These are phyloP conservation scores for Brenthis hecate DNA, from an alignment of 2,888 invertebrate species.

Conservation along the genomic window DNA sequence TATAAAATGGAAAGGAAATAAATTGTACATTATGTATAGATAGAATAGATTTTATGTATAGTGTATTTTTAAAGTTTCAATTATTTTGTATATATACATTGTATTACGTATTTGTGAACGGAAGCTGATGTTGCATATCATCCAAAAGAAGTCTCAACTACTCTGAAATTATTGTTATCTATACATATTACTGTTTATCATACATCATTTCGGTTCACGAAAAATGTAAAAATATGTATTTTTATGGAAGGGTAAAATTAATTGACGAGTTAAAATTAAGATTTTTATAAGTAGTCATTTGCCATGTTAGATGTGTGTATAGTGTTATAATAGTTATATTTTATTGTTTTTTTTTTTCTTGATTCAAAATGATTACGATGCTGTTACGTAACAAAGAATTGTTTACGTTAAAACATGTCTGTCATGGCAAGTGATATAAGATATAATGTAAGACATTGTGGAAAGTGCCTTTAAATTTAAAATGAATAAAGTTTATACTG, in stretches of 20 bases:
- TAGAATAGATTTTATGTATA: slow-evolving; percentile 63
- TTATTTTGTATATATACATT: slow-evolving; percentile 64
- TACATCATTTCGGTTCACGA: slow-evolving; percentile 36
- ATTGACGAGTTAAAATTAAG: slow-evolving; percentile 59
- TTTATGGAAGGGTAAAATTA: slow-evolving; percentile 72
- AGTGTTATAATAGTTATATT: slow-evolving; percentile 40
- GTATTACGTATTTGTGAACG: slow-evolving; percentile 53
- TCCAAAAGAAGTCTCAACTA: slow-evolving; percentile 47
- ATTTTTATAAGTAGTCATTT: slow-evolving; percentile 50
- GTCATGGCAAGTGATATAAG: slow-evolving; percentile 67
- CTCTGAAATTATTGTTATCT: slow-evolving; percentile 36
- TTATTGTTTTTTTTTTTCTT: slow-evolving; percentile 40
- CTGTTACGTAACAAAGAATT: slow-evolving; percentile 38
- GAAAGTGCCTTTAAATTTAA: slow-evolving; percentile 81
- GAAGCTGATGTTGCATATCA: slow-evolving; percentile 57
- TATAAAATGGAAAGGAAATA: slow-evolving; percentile 60
- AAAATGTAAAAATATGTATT: slow-evolving; percentile 41
- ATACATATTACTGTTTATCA: slow-evolving; percentile 34
- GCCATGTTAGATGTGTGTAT: slow-evolving; percentile 51
- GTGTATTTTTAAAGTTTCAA: slow-evolving; percentile 63
- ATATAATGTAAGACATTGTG: slow-evolving; percentile 76
- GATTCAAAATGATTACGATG: slow-evolving; percentile 35
- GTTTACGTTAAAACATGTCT: slow-evolving; percentile 46
- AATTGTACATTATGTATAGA: slow-evolving; percentile 78
- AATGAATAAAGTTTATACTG: slow-evolving; percentile 80